phyloP scores from a whole-genome alignment of 2,113 vertebrate species.

The Sula dactylatra region DNA sequence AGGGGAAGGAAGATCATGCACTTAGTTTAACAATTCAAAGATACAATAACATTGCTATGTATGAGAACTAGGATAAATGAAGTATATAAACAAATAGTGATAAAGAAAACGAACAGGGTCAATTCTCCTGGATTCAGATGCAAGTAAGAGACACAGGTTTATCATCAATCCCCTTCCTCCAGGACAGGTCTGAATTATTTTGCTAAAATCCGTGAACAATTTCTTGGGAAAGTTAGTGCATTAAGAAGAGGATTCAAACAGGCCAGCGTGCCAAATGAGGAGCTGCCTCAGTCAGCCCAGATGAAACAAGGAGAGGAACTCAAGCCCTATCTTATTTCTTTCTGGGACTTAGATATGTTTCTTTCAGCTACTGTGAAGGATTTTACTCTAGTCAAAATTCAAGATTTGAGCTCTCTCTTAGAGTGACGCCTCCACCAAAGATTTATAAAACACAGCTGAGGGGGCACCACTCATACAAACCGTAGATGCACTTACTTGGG shows the following conservation, averaged over 20 bases:
- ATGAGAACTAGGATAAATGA: not conserved
- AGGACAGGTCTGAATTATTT: not conserved
- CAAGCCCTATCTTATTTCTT: not conserved
- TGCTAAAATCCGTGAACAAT: not conserved
- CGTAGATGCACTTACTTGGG: not conserved
- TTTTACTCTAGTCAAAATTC: not conserved
- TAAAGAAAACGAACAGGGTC: not conserved
- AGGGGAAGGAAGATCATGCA: not conserved
- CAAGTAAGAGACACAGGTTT: not conserved
- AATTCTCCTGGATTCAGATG: not conserved
- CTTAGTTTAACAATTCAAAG: not conserved
- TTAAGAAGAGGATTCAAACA: not conserved
- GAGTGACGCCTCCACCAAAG: not conserved
- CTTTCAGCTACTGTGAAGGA: not conserved
- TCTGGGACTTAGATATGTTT: not conserved
- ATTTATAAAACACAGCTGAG: not conserved
- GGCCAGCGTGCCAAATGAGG: not conserved
- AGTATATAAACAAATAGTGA: not conserved
- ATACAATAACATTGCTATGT: not conserved
- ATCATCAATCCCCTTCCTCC: not conserved
- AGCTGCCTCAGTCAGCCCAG: not conserved
- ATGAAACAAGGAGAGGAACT: not conserved
- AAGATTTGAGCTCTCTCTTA: not conserved
- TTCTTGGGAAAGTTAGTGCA: not conserved
- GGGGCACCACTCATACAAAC: not conserved